Conservation (phyloP, 2,113 vertebrate species). For the Ardeotis arabs region DNA sequence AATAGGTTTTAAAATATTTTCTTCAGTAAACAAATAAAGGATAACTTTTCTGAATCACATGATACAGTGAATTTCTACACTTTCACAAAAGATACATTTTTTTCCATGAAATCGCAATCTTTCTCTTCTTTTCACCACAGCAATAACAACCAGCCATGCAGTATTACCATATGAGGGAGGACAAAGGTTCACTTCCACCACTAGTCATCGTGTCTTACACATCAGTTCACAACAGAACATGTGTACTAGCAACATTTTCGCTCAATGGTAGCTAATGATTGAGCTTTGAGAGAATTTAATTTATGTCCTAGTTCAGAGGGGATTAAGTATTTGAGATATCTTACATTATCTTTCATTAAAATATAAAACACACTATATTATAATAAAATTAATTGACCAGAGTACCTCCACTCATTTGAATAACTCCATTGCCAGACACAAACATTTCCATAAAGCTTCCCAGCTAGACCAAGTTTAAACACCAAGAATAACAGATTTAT, state of each 20-base stretch:
- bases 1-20: background rate
- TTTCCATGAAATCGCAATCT: accelerated
- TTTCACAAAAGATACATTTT: background rate
- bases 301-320: background rate
- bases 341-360: background rate
- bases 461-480: background rate
- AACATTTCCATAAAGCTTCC: background rate
- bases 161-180: background rate
- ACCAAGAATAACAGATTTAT: background rate
- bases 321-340: background rate
- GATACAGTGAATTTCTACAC: background rate
- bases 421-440: background rate
- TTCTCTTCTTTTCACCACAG: background rate
- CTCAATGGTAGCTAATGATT: background rate
- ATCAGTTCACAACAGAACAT: background rate
- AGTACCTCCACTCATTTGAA: background rate
- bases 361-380: background rate
- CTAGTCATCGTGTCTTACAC: background rate
- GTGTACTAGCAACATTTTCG: background rate
- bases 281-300: background rate
- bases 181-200: background rate
- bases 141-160: background rate
- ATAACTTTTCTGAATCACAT: background rate
- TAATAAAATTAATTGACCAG: background rate
- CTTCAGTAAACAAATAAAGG: background rate